Conservation (phyloP, 2,888 invertebrate genomes). For the Belgica antarctica region DNA sequence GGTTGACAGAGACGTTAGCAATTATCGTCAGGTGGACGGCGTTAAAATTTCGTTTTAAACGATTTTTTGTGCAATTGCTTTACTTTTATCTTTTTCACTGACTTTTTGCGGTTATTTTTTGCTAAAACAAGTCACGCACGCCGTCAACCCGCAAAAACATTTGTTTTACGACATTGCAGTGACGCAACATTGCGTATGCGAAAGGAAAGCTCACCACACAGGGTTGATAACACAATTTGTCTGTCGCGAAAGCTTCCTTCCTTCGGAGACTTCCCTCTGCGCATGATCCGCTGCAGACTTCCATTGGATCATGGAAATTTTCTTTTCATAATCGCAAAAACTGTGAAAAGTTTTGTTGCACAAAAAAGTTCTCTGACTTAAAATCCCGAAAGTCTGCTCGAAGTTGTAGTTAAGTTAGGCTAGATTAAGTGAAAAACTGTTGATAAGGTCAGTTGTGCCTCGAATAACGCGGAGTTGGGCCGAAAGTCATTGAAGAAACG, state of each 20-base stretch:
- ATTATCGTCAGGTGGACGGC: too few relatives aligned
- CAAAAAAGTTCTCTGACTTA: slow-evolving; percentile 12
- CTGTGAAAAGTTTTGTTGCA: slow-evolving; percentile 38
- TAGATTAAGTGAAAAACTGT: slow-evolving; percentile 23
- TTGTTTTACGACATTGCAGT: too few relatives aligned
- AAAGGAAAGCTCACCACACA: too few relatives aligned
- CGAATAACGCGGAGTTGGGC: not conserved
- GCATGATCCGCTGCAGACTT: slow-evolving; percentile 29
- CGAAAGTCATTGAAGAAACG: not conserved
- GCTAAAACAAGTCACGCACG: too few relatives aligned
- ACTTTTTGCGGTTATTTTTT: too few relatives aligned
- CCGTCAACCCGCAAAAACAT: too few relatives aligned
- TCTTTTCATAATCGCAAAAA: slow-evolving; percentile 9
- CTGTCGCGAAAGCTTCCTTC: slow-evolving; percentile 16
- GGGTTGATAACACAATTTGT: too few relatives aligned
- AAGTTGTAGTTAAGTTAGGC: slow-evolving; percentile 18
- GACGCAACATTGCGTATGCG: too few relatives aligned
- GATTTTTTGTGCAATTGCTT: too few relatives aligned
- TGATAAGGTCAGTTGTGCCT: slow-evolving; percentile 8
- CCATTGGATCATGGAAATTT: slow-evolving; percentile 9
- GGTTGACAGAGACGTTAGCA: not conserved
- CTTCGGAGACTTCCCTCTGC: slow-evolving; percentile 32
- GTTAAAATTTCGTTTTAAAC: too few relatives aligned
- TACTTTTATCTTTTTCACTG: too few relatives aligned
- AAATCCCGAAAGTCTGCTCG: slow-evolving; percentile 24